Evolutionary conservation across 2,113 vertebrate species (phyloP).

Genomic region (Macheiramphus alcinus): DNA sequence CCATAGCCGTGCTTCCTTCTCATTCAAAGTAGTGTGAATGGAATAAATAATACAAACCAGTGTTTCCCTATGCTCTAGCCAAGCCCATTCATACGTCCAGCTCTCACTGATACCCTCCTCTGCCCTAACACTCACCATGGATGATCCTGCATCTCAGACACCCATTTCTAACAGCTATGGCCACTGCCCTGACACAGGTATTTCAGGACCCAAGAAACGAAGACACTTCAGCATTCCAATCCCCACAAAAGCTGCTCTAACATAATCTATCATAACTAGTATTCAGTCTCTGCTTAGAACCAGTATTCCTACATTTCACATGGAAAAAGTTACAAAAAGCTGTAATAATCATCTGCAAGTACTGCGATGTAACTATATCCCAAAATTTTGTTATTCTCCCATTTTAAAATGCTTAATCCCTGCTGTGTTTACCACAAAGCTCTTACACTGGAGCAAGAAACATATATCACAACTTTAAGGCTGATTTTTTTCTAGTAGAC

Average conservation of each 20-base stretch:
- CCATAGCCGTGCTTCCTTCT: not conserved
- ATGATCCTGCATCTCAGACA: not conserved
- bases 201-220: not conserved
- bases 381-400: not conserved
- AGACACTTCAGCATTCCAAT: not conserved
- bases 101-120: not conserved
- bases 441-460: not conserved
- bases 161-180: not conserved
- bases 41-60: not conserved
- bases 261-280: not conserved
- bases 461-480: not conserved
- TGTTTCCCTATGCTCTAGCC: not conserved
- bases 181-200: not conserved
- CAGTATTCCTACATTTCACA: not conserved
- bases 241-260: not conserved
- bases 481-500: not conserved
- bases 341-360: not conserved
- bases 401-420: not conserved
- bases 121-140: not conserved
- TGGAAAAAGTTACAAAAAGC: not conserved
- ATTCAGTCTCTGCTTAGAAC: not conserved
- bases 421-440: not conserved
- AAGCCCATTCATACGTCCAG: accelerated
- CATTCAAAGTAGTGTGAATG: too few species aligned
- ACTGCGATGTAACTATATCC: not conserved